Evolutionary conservation across 2,888 invertebrate species (phyloP).

Genomic region (Cordilura impudica): DNA sequence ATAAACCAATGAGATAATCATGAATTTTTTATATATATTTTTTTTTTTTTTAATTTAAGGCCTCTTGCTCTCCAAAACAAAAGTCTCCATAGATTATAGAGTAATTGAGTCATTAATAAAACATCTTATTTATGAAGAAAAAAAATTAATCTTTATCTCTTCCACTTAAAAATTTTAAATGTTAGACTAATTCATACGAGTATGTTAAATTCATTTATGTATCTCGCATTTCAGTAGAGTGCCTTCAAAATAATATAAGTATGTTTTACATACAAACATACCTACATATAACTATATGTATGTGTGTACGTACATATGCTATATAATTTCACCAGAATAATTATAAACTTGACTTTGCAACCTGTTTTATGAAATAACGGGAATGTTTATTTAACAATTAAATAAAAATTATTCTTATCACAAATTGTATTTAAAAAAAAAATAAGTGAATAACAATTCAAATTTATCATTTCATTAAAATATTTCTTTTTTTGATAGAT

Average conservation of each 20-base stretch:
- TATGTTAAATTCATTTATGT: background rate
- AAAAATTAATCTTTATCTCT: conserved; percentile 3
- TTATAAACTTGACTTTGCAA: conserved; percentile 43
- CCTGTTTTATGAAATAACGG: conserved; percentile 7
- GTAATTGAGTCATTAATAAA: background rate
- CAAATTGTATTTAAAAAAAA: background rate
- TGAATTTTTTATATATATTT: conserved; percentile 7
- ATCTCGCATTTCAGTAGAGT: no score
- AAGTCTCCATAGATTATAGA: background rate
- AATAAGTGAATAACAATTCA: no score
- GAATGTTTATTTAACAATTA: background rate
- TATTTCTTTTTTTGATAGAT: background rate
- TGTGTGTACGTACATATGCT: background rate
- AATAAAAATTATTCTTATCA: conserved; percentile 6
- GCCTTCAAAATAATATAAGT: no score
- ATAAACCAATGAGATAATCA: conserved; percentile 47
- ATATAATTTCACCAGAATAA: background rate
- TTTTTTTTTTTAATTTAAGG: background rate
- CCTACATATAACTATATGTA: background rate
- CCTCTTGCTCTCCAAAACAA: background rate
- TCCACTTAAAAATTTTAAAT: background rate
- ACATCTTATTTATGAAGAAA: background rate
- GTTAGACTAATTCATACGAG: background rate
- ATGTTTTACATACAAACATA: no score
- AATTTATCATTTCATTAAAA: no score